Conservation (phyloP, 2,888 invertebrate species). For the Euspilapteryx auroguttella region DNA sequence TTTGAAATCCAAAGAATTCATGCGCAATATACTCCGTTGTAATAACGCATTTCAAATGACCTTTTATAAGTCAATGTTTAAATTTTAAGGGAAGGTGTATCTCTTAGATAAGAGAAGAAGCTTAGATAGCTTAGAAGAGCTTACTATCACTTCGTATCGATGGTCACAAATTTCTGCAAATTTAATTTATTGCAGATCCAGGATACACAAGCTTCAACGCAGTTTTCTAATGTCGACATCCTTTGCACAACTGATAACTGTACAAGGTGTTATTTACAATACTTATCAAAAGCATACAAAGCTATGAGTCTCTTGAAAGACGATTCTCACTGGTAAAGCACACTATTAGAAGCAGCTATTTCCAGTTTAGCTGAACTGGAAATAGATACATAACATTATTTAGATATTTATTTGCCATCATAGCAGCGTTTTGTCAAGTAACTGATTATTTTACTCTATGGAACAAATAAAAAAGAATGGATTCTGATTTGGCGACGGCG, state of each 20-base stretch:
- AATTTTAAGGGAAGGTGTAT: slow-evolving; percentile 11
- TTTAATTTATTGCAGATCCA: slow-evolving; percentile 16
- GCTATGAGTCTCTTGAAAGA: slow-evolving; percentile 13
- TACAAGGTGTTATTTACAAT: slow-evolving; percentile 7
- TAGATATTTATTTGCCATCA: slow-evolving; percentile 12
- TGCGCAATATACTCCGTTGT: no score
- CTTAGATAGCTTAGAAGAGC: no score
- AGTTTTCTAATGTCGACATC: slow-evolving; percentile 12
- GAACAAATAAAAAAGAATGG: slow-evolving; percentile 13
- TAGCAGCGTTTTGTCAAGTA: slow-evolving; percentile 11
- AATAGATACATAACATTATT: no score
- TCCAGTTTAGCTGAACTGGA: slow-evolving; percentile 11
- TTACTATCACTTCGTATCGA: slow-evolving; percentile 10
- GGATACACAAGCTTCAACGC: slow-evolving; percentile 9
- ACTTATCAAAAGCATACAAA: slow-evolving; percentile 10
- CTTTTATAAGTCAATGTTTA: slow-evolving; percentile 12
- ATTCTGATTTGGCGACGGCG: slow-evolving; percentile 12
- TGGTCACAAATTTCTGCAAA: slow-evolving; percentile 14
- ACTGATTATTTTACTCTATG: slow-evolving; percentile 11
- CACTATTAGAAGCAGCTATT: slow-evolving; percentile 12
- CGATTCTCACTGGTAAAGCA: slow-evolving; percentile 13
- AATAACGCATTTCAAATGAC: slow-evolving; percentile 13
- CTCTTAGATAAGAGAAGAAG: no score
- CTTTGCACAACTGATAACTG: no score
- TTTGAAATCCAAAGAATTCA: no score